Evolutionary conservation across 2,797 vertebrate genomes (phyloP).

Genomic region (Anableps anableps): DNA sequence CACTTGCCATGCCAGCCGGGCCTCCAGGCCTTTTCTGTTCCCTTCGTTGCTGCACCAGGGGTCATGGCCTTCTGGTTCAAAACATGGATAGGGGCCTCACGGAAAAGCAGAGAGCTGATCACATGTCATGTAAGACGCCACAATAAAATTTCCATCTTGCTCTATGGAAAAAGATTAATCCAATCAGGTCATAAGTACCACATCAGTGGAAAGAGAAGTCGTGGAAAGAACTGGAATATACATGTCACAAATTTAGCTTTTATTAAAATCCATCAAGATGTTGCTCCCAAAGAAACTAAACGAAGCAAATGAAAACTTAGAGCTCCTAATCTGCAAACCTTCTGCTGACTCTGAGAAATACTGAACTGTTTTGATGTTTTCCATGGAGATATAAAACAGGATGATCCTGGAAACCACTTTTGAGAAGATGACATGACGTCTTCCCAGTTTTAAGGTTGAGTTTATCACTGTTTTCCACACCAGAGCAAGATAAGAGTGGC

Average conservation of each 20-base stretch:
- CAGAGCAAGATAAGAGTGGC: not conserved
- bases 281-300: constrained; percentile 17
- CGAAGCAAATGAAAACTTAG: constrained; percentile 28
- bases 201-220: constrained; percentile 30
- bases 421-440: not conserved
- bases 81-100: constrained; percentile 27
- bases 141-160: constrained; percentile 59
- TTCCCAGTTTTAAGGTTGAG: not conserved
- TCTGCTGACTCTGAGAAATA: not conserved
- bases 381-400: constrained; percentile 1
- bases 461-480: not conserved
- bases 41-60: constrained; percentile 30
- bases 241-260: constrained; percentile 45
- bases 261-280: constrained; percentile 28
- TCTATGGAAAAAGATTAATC: constrained; percentile 54
- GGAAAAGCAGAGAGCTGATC: constrained; percentile 47
- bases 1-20: constrained; percentile 42
- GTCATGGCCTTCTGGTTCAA: constrained; percentile 35
- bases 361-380: not conserved
- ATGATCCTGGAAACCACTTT: not conserved
- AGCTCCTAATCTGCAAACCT: constrained; percentile 1
- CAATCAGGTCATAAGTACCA: constrained; percentile 35
- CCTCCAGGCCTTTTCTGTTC: not conserved
- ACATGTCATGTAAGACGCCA: constrained; percentile 44
- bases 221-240: constrained; percentile 23